phyloP scores from a whole-genome alignment of 2,113 vertebrate species.

The Agapornis roseicollis region DNA sequence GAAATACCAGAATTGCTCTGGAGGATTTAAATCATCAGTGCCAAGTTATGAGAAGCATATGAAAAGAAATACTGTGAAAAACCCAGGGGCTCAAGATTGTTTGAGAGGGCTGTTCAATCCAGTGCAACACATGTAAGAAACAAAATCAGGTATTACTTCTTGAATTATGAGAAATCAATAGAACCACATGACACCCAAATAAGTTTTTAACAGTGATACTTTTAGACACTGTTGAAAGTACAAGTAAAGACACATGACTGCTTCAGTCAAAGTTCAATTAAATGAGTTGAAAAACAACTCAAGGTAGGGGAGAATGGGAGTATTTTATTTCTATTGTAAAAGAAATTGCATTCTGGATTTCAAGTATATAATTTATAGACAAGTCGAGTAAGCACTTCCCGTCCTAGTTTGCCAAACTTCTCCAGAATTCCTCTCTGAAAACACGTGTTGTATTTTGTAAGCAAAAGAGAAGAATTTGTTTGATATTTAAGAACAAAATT shows the following conservation, averaged over 20 bases:
- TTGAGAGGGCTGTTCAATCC: not conserved
- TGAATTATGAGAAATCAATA: not conserved
- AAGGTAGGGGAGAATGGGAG: not conserved
- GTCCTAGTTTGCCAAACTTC: not conserved
- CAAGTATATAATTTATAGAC: not conserved
- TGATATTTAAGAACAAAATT: not conserved
- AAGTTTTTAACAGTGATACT: not conserved
- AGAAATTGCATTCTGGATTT: not conserved
- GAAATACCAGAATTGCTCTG: conserved; percentile 25
- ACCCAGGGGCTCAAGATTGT: not conserved
- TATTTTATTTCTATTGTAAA: conserved; percentile 2
- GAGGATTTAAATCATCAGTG: conserved; percentile 11
- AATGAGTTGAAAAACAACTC: conserved; percentile 14
- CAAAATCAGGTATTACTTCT: not conserved
- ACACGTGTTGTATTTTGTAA: not conserved
- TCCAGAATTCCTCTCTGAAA: not conserved
- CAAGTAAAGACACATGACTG: not conserved
- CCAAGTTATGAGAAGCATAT: not conserved
- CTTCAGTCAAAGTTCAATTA: conserved; percentile 33
- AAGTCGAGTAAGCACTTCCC: not conserved
- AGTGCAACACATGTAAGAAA: not conserved
- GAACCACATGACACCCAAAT: not conserved
- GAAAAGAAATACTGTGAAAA: not conserved
- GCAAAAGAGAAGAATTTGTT: not conserved
- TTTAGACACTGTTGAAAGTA: conserved; percentile 27